These are phyloP conservation scores for Cinclus mexicanus DNA, from an alignment of 2,113 vertebrate species.

Conservation along the genomic window DNA sequence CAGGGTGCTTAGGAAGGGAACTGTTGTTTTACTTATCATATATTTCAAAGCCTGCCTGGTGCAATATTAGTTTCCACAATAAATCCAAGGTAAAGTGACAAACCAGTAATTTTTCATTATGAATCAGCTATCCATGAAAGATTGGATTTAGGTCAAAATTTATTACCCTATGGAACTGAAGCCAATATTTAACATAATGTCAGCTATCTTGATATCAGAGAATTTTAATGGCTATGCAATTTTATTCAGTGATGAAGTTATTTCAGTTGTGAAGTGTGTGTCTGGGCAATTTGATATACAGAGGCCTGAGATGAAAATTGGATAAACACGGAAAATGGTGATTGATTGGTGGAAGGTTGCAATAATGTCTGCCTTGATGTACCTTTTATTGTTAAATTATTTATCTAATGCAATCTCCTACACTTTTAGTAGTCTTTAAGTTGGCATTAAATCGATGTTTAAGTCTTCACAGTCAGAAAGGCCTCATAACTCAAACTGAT, in stretches of 20 bases:
- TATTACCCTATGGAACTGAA: conserved; percentile 70
- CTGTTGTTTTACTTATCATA: neutral
- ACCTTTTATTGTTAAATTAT: conserved; percentile 78
- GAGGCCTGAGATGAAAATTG: conserved; percentile 61
- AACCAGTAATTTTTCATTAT: conserved; percentile 76
- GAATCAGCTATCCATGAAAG: conserved; percentile 75
- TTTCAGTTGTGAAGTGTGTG: conserved; percentile 67
- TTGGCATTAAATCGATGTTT: conserved; percentile 71
- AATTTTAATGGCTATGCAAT: conserved; percentile 73
- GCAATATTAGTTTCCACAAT: neutral
- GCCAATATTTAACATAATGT: conserved; percentile 76
- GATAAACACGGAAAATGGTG: conserved; percentile 74
- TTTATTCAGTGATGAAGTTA: conserved; percentile 74
- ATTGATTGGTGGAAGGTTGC: conserved; percentile 70
- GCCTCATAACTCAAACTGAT: conserved; percentile 55
- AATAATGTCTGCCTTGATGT: conserved; percentile 65
- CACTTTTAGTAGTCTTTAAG: conserved; percentile 64
- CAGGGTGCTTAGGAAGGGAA: neutral
- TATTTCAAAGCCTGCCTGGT: neutral
- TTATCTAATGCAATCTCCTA: conserved; percentile 71
- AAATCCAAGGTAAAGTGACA: conserved; percentile 70
- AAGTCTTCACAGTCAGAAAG: conserved; percentile 46
- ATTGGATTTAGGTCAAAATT: conserved; percentile 76
- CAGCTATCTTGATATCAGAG: conserved; percentile 65
- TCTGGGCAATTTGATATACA: conserved; percentile 65